phyloP scores from a whole-genome alignment of 2,797 vertebrate species.

The Lepus oiostolus region DNA sequence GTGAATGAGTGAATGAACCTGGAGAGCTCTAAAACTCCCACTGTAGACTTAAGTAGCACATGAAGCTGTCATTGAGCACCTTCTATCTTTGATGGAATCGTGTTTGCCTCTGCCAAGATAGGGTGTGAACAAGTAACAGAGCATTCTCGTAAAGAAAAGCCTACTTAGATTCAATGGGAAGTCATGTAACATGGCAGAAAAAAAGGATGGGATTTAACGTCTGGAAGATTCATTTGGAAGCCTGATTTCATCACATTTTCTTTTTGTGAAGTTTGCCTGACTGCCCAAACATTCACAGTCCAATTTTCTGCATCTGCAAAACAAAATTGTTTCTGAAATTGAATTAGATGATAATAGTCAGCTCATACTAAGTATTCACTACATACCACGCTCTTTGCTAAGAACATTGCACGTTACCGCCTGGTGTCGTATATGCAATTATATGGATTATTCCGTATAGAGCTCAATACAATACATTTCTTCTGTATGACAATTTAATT shows the following conservation, averaged over 20 bases:
- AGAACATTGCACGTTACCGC: background rate
- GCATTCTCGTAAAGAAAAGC: background rate
- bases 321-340: conserved; percentile 56
- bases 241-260: background rate
- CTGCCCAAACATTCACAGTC: conserved; percentile 9
- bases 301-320: conserved; percentile 29
- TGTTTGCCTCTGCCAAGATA: background rate
- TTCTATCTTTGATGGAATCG: background rate
- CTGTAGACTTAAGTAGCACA: background rate
- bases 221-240: background rate
- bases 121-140: background rate
- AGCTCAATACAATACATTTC: background rate
- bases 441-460: background rate
- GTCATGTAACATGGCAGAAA: background rate
- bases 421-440: background rate
- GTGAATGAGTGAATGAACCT: background rate
- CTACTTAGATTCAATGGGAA: background rate
- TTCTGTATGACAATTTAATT: background rate
- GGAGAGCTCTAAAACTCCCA: background rate
- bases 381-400: background rate
- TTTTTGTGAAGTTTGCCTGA: background rate
- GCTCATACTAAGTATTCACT: background rate
- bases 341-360: background rate
- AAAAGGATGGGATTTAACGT: background rate
- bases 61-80: background rate